Evolutionary conservation across 2,888 invertebrate genomes (phyloP).

Genomic region (Asteroscopus sphinx): DNA sequence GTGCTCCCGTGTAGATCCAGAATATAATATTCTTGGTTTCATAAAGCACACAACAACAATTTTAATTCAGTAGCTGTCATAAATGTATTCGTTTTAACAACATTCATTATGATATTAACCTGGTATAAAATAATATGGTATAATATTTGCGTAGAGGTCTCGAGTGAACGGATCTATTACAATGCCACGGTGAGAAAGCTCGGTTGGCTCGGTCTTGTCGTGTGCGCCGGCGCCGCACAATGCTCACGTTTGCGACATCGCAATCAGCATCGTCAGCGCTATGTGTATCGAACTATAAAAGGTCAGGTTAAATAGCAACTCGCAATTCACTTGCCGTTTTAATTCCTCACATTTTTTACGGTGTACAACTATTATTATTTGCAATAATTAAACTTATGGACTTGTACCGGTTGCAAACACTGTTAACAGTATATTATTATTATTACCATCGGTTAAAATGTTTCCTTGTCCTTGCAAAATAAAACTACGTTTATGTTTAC

Average conservation of each 20-base stretch:
- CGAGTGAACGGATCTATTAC: slow-evolving; percentile 80
- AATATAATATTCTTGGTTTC: neutral
- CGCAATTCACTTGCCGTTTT: slow-evolving; percentile 59
- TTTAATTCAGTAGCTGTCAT: slow-evolving; percentile 12
- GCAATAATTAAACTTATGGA: slow-evolving; percentile 54
- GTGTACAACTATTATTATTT: slow-evolving; percentile 46
- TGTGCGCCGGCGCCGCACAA: slow-evolving; percentile 64
- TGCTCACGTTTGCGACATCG: slow-evolving; percentile 79
- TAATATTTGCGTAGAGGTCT: slow-evolving; percentile 73
- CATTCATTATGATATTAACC: slow-evolving; percentile 35
- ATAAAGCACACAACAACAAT: slow-evolving; percentile 2
- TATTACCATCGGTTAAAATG: slow-evolving; percentile 7
- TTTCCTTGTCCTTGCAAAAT: slow-evolving; percentile 25
- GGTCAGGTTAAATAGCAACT: slow-evolving; percentile 66
- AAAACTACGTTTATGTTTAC: slow-evolving; percentile 13
- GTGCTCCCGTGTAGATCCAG: neutral
- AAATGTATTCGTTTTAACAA: slow-evolving; percentile 26
- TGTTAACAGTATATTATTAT: slow-evolving; percentile 27
- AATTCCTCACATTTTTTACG: slow-evolving; percentile 58
- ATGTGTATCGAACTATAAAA: slow-evolving; percentile 72
- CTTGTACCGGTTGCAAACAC: slow-evolving; percentile 15
- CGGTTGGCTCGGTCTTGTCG: slow-evolving; percentile 70
- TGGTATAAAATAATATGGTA: slow-evolving; percentile 50
- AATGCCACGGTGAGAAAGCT: slow-evolving; percentile 84
- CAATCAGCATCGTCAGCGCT: slow-evolving; percentile 67